Evolutionary conservation across 2,113 vertebrate genomes (phyloP).

Genomic region (Ranitomeya variabilis): DNA sequence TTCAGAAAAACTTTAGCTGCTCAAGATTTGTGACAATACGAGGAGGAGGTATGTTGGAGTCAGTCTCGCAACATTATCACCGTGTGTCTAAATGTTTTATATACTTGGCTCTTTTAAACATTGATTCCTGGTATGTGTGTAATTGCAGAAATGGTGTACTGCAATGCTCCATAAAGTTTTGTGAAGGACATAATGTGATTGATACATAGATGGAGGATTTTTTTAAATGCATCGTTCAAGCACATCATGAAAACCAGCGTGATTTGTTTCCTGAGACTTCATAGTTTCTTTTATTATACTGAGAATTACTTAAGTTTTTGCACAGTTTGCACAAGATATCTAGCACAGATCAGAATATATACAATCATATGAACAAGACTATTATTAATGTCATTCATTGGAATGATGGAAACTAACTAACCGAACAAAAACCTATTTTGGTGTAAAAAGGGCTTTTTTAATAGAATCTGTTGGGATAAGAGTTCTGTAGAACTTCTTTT

Average conservation of each 20-base stretch:
- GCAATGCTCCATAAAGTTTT: constrained; percentile 57
- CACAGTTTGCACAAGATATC: constrained; percentile 24
- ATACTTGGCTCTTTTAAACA: constrained; percentile 49
- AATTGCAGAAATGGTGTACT: constrained; percentile 56
- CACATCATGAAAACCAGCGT: constrained; percentile 31
- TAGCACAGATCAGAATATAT: constrained; percentile 12
- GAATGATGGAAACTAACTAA: background rate
- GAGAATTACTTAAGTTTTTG: constrained; percentile 28
- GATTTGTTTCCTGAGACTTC: constrained; percentile 42
- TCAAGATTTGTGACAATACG: background rate
- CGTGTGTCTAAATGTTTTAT: constrained; percentile 50
- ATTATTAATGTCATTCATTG: background rate
- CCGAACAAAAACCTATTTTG: background rate
- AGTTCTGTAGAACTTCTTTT: background rate
- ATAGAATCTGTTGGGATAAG: background rate
- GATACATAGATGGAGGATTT: constrained; percentile 24
- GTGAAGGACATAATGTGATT: constrained; percentile 54
- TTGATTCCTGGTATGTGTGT: constrained; percentile 50
- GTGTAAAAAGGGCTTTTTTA: background rate
- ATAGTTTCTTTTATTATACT: constrained; percentile 30
- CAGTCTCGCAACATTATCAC: constrained; percentile 27
- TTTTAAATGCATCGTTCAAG: constrained; percentile 14
- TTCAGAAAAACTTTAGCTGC: background rate
- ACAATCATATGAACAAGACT: background rate
- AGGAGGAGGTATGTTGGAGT: background rate